Evolutionary conservation across 2,888 invertebrate genomes (phyloP), one percentile per base, ranked within the genome.

Genomic region (Antheraea yamamai): DNA sequence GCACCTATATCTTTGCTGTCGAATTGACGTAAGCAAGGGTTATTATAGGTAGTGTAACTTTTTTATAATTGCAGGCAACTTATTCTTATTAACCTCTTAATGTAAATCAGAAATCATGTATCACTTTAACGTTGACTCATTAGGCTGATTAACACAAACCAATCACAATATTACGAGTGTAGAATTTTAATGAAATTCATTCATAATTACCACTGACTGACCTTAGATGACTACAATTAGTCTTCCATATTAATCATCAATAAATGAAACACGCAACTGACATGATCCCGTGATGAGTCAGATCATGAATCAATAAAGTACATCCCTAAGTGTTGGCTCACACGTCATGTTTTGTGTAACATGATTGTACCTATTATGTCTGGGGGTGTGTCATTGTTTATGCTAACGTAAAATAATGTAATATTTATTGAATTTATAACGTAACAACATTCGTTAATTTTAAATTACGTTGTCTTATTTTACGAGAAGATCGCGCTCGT

Each of bases 371-470:
- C 71, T 68, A 64, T 77, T 82, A 76, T 76, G 71, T 78, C 78
- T 77, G 80, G 85, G 89, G 90, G 90, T 87, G 90, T 91, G 89
- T 89, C 89, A 90, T 84, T 89, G 84, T 84, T 86, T 84, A 82
- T 82, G 79, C 83, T 82, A 81, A 79, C 81, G 79, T 82, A 64
- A 2, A 30, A 30, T 30, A 30, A 30, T 81, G 81, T 84, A 76
- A 79, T 80, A 10, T 74, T 68, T 74, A 70, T 55, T 23, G 39
- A 55, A 70, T 73, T 68, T 23, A 64, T 64, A 64, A 64, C 64
- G 14, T 75, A 68, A 58, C 73, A 70, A 58, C 70, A 64, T 14
- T 26, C 64, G 16, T 64, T 64, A 8, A 64, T 18, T 26, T 23
- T 64, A 26, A 18, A 23, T 61, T 61, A n/a, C 10, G 23, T 61